Evolutionary conservation across 2,888 invertebrate species (phyloP).

Genomic region (Ormyrus rosae): DNA sequence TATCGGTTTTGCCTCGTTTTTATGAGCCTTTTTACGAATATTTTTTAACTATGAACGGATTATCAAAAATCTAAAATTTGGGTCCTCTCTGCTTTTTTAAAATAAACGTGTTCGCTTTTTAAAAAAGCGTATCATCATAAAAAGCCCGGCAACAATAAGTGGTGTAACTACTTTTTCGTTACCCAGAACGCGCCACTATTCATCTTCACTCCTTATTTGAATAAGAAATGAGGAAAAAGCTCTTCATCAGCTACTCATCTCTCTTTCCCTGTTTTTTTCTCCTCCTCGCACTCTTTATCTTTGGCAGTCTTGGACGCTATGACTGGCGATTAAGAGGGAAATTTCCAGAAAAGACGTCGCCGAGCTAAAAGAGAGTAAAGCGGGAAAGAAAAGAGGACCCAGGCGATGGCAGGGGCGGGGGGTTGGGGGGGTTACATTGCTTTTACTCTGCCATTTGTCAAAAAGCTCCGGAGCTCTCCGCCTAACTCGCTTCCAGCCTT

Average conservation of each 20-base stretch:
- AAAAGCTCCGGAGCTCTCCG: constrained; percentile 10
- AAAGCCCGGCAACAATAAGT: too few relatives aligned
- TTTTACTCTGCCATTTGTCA: constrained; percentile 47
- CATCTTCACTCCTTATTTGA: background rate
- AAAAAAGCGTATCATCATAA: too few relatives aligned
- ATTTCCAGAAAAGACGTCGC: constrained; percentile 21
- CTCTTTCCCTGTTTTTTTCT: background rate
- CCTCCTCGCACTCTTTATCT: too few relatives aligned
- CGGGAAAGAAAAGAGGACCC: background rate
- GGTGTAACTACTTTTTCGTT: too few relatives aligned
- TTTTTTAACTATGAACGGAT: too few relatives aligned
- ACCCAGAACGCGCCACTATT: too few relatives aligned
- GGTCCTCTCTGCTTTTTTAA: background rate
- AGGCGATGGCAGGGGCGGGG: background rate
- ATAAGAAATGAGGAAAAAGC: constrained; percentile 12
- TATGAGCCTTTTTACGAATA: too few relatives aligned
- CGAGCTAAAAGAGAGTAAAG: background rate
- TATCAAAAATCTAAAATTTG: too few relatives aligned
- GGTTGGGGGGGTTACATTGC: background rate
- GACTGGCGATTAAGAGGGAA: constrained; percentile 38
- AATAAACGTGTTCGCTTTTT: constrained; percentile 4
- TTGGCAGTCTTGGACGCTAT: background rate
- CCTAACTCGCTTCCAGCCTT: background rate
- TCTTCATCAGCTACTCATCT: constrained; percentile 19
- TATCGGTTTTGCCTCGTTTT: too few relatives aligned